Conservation (phyloP, 2,888 invertebrate genomes). For the Plebejus anna region DNA sequence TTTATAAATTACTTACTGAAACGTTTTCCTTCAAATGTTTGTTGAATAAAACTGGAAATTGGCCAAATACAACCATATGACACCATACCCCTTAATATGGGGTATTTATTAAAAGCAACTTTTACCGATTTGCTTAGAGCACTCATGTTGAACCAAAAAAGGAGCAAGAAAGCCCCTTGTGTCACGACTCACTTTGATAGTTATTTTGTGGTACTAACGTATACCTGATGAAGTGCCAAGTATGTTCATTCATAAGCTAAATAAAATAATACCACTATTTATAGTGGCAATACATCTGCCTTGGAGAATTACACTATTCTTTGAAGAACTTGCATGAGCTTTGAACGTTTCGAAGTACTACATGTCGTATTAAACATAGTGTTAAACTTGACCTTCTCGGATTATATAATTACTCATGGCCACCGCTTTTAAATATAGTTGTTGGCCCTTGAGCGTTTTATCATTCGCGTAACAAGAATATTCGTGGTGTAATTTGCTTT, state of each 20-base stretch:
- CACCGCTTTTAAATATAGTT: constrained; percentile 21
- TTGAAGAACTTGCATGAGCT: not conserved
- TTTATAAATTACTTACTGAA: constrained; percentile 67
- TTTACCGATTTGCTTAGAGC: constrained; percentile 54
- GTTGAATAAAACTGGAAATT: constrained; percentile 85
- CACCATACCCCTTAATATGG: constrained; percentile 81
- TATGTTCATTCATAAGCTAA: constrained; percentile 1
- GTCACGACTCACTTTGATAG: not conserved
- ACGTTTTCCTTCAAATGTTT: constrained; percentile 83
- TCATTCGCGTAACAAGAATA: not conserved
- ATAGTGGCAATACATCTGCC: not conserved
- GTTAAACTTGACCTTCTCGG: constrained; percentile 12
- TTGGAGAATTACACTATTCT: not conserved
- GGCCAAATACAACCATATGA: constrained; percentile 88
- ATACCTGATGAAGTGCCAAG: constrained; percentile 17
- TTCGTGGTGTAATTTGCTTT: not conserved
- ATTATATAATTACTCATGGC: constrained; percentile 23
- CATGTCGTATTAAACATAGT: not conserved
- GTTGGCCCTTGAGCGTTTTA: not conserved
- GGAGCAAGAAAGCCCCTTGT: not conserved
- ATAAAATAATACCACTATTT: constrained; percentile 7
- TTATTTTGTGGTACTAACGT: constrained; percentile 10
- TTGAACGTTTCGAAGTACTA: not conserved
- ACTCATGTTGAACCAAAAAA: constrained; percentile 46
- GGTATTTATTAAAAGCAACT: constrained; percentile 55